These are phyloP conservation scores for Apocrypta bakeri DNA, from an alignment of 1,140 invertebrate genomes.

Conservation along the genomic window DNA sequence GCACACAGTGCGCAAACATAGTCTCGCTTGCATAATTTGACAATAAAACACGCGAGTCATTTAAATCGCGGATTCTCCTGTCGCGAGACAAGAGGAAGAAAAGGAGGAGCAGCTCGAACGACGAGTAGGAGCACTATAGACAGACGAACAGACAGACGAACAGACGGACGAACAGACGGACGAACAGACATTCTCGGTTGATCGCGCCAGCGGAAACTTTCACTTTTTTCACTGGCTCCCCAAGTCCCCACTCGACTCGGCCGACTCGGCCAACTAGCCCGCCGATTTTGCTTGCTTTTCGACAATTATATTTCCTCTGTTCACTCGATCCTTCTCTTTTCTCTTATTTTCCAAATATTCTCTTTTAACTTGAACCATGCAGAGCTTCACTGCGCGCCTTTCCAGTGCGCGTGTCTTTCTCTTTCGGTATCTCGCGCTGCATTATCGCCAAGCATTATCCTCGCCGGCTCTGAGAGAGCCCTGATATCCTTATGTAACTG, in stretches of 20 bases:
- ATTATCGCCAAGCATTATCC: not conserved
- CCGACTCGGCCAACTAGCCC: no score
- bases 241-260: not conserved
- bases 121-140: not conserved
- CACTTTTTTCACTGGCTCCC: constrained; percentile 69
- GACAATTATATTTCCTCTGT: not conserved
- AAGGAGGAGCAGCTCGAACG: constrained; percentile 15
- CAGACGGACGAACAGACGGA: constrained; percentile 46
- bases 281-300: no score
- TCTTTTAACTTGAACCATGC: no score
- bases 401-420: not conserved
- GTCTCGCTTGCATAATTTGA: not conserved
- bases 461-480: constrained; percentile 50
- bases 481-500: constrained; percentile 72
- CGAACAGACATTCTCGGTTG: constrained; percentile 54
- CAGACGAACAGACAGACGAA: constrained; percentile 31
- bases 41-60: not conserved
- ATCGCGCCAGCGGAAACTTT: constrained; percentile 64
- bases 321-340: not conserved
- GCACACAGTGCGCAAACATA: not conserved
- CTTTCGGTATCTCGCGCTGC: not conserved
- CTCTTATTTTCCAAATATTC: no score
- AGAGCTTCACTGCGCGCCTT: not conserved
- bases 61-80: not conserved
- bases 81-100: constrained; percentile 9